Evolutionary conservation across 2,797 vertebrate species (phyloP).

Genomic region (Pangasius mekongensis): DNA sequence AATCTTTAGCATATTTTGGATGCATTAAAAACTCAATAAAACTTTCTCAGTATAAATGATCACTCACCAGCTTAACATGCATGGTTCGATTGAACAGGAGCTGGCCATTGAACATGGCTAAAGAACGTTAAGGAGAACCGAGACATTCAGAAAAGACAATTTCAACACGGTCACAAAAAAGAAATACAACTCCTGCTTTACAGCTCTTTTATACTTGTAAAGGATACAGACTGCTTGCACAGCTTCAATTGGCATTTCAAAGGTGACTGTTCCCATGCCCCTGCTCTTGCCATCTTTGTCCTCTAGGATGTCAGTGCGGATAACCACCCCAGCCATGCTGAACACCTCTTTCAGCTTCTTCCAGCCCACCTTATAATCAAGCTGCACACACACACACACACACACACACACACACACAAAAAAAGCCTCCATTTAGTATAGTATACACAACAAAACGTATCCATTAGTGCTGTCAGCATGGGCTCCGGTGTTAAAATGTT

Average conservation of each 20-base stretch:
- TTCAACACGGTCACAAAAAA: neutral
- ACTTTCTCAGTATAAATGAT: neutral
- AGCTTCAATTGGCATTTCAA: slow-evolving; percentile 95
- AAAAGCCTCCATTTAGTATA: neutral
- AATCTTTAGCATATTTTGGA: neutral
- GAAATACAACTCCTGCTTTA: neutral
- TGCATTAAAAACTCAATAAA: too few relatives aligned
- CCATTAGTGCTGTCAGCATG: too few relatives aligned
- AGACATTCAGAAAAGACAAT: neutral
- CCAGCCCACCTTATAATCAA: slow-evolving; percentile 99
- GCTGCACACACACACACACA: slow-evolving; percentile 68
- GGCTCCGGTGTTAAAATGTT: neutral
- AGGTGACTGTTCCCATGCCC: slow-evolving; percentile 95
- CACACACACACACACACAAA: neutral
- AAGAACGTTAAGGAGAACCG: slow-evolving; percentile 73
- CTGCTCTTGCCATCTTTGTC: slow-evolving; percentile 97
- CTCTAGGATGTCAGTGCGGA: slow-evolving; percentile 91
- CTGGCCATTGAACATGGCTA: slow-evolving; percentile 98
- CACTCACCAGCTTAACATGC: slow-evolving; percentile 96
- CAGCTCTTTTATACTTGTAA: slow-evolving; percentile 38
- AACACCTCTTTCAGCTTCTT: slow-evolving; percentile 99
- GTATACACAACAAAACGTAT: too few relatives aligned
- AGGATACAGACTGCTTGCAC: slow-evolving; percentile 99
- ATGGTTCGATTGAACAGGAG: slow-evolving; percentile 95
- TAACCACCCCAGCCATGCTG: slow-evolving; percentile 91